phyloP scores from a whole-genome alignment of 2,113 vertebrate species.

The Oplegnathus fasciatus region DNA sequence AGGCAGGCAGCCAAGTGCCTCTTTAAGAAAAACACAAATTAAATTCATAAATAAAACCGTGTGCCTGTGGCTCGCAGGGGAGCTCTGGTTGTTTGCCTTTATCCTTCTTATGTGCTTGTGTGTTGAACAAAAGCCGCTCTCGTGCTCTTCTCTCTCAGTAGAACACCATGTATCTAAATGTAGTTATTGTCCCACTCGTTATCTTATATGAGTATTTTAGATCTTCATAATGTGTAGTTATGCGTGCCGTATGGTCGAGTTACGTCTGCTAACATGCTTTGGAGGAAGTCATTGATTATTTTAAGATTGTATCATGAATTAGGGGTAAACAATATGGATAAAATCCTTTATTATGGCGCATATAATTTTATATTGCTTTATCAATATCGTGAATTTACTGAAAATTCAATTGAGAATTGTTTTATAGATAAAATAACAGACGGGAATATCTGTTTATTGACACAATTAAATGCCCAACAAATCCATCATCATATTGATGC shows the following conservation, averaged over 20 bases:
- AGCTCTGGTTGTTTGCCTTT: slow-evolving; percentile 46
- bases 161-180: slow-evolving; percentile 11
- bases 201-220: background rate
- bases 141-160: background rate
- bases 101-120: slow-evolving; percentile 8
- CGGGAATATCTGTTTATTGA: background rate
- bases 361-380: background rate
- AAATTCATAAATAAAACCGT: slow-evolving; percentile 74
- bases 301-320: background rate
- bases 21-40: slow-evolving; percentile 75
- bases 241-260: background rate
- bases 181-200: background rate
- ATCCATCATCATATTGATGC: slow-evolving; percentile 4
- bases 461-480: background rate
- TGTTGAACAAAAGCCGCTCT: slow-evolving; percentile 9
- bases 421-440: background rate
- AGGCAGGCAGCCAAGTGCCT: slow-evolving; percentile 57
- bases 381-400: background rate
- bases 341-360: background rate
- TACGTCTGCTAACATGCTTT: background rate
- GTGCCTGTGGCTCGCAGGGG: slow-evolving; percentile 64
- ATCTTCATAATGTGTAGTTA: slow-evolving; percentile 2
- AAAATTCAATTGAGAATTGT: background rate
- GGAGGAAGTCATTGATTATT: background rate
- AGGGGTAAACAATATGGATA: background rate